A percentile compares a stretch with the other conserved stretches of the same genome.
These are phyloP conservation scores for Lathamus discolor DNA, from an alignment of 2,113 vertebrate species.

Conservation along the genomic window DNA sequence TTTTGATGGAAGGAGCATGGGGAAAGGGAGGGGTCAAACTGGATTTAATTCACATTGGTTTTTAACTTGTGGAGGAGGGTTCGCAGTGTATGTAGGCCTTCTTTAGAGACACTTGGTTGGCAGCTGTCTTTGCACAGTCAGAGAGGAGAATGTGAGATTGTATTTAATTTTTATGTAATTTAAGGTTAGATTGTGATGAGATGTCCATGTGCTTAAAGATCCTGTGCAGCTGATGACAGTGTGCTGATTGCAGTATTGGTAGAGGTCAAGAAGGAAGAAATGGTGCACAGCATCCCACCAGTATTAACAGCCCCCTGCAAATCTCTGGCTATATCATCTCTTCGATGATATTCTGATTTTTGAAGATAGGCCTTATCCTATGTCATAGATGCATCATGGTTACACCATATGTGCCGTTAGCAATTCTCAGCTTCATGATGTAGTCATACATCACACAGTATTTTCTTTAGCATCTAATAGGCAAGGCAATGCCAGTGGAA, in stretches of 20 bases:
- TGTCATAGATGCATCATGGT: background rate
- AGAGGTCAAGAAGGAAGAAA: background rate
- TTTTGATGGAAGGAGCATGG: background rate
- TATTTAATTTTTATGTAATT: background rate
- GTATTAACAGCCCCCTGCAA: background rate
- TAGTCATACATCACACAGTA: background rate
- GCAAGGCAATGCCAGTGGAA: background rate
- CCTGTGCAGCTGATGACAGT: background rate
- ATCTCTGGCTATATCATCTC: background rate
- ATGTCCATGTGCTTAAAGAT: background rate
- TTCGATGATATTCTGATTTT: background rate
- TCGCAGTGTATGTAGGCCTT: background rate
- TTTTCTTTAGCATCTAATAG: background rate
- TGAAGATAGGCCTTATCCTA: background rate
- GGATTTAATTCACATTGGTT: background rate
- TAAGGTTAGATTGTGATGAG: background rate
- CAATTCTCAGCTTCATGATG: background rate
- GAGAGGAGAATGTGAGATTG: background rate
- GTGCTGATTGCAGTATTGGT: background rate
- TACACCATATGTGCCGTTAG: background rate
- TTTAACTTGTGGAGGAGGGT: background rate
- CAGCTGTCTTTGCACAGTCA: background rate
- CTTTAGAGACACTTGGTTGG: background rate
- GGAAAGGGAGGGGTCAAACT: background rate
- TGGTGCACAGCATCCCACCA: no score